These are phyloP conservation scores for Episyrphus balteatus DNA, from an alignment of 1,140 invertebrate genomes.

Conservation along the genomic window DNA sequence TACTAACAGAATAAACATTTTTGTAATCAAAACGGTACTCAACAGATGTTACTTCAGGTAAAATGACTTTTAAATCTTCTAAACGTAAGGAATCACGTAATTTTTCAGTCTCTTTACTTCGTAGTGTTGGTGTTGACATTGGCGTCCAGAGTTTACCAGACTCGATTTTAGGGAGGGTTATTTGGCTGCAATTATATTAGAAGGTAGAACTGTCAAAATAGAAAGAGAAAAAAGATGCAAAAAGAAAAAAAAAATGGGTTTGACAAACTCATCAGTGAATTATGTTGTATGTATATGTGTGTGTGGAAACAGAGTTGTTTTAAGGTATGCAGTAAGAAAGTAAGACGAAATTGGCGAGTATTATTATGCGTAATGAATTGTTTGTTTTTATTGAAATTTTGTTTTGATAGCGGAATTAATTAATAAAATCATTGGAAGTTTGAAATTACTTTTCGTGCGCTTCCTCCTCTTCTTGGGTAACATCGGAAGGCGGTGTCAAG, in stretches of 20 bases:
- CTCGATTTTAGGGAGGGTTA: slow-evolving; percentile 6
- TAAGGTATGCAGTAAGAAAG: background rate
- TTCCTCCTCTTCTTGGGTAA: slow-evolving; percentile 39
- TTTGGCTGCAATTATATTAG: background rate
- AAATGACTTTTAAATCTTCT: slow-evolving; percentile 4
- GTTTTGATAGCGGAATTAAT: background rate
- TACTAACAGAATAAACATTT: background rate
- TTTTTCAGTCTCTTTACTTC: slow-evolving; percentile 6
- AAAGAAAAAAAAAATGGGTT: background rate
- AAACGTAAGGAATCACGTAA: slow-evolving; percentile 6
- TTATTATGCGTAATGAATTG: too few relatives aligned
- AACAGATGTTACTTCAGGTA: slow-evolving; percentile 1
- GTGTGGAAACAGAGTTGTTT: too few relatives aligned
- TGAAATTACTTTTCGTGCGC: slow-evolving; percentile 43
- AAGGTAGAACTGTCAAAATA: too few relatives aligned
- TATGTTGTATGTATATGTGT: too few relatives aligned
- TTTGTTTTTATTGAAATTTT: background rate
- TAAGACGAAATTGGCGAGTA: too few relatives aligned
- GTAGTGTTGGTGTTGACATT: slow-evolving; percentile 4
- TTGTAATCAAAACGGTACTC: too few relatives aligned
- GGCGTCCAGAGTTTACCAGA: slow-evolving; percentile 8
- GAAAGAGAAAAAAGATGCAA: background rate
- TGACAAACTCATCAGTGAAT: background rate
- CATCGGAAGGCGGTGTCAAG: slow-evolving; percentile 37
- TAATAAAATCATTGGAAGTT: background rate